Conservation (phyloP, 1,140 invertebrate species). For the Ceratoteleas bidentatus region DNA sequence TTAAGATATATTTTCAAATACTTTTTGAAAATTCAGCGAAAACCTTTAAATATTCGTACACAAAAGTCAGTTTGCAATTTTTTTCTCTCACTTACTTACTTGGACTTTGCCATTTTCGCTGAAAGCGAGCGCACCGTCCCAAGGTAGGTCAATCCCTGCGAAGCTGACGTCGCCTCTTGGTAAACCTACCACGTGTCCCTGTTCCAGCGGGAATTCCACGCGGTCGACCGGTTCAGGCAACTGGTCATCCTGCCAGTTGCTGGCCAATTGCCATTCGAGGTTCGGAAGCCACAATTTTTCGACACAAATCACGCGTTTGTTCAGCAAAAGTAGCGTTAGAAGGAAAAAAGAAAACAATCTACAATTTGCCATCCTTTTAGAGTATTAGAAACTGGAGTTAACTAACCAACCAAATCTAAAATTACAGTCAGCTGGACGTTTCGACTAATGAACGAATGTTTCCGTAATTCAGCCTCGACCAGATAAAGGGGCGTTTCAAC, state of each 20-base stretch:
- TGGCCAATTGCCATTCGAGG: too few relatives aligned
- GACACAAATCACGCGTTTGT: slow-evolving; percentile 7
- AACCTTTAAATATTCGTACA: too few relatives aligned
- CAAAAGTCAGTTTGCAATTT: too few relatives aligned
- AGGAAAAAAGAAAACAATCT: neutral
- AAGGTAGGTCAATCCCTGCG: slow-evolving; percentile 72
- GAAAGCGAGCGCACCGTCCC: slow-evolving; percentile 71
- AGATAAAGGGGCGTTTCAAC: slow-evolving; percentile 29
- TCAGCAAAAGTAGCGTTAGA: neutral
- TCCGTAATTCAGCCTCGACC: neutral
- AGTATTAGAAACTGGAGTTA: neutral
- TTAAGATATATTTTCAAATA: too few relatives aligned
- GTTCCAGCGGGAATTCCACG: too few relatives aligned
- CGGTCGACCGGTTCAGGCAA: too few relatives aligned
- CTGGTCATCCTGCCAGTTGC: too few relatives aligned
- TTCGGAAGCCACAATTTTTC: slow-evolving; percentile 75
- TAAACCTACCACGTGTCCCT: slow-evolving; percentile 74
- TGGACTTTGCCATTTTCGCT: slow-evolving; percentile 67
- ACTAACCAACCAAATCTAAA: neutral
- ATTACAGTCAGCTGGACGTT: neutral
- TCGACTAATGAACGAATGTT: slow-evolving; percentile 15
- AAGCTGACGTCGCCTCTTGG: slow-evolving; percentile 54
- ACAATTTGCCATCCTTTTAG: too few relatives aligned
- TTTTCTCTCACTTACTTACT: slow-evolving; percentile 55
- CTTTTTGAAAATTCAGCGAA: too few relatives aligned